A percentile compares a stretch with the other conserved stretches of the same genome.
Conservation (phyloP, 2,113 vertebrate genomes). For the Siniperca knerii region DNA sequence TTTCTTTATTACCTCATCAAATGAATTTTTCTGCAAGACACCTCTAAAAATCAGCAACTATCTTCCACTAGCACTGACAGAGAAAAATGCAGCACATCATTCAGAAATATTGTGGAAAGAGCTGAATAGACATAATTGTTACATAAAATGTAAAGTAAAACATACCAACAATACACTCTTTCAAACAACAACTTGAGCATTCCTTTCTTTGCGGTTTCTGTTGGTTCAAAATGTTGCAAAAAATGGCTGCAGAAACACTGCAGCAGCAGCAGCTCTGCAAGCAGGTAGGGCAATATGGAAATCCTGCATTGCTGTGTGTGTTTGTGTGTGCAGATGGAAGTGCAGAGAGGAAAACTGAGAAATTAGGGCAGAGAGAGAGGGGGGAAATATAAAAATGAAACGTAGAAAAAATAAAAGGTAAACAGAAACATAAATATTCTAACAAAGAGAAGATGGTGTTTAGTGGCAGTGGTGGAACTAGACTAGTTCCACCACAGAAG, state of each 20-base stretch:
- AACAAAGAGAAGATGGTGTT: slow-evolving; percentile 28
- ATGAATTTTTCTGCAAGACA: not conserved
- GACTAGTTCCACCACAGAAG: slow-evolving; percentile 14
- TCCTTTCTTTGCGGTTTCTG: not conserved
- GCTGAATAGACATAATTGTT: not conserved
- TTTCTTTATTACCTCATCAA: not conserved
- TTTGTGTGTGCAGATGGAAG: slow-evolving; percentile 22
- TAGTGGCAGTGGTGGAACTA: too few relatives aligned
- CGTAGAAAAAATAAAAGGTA: slow-evolving; percentile 35
- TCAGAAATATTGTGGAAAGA: not conserved
- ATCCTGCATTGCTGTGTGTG: slow-evolving; percentile 20
- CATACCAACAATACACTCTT: not conserved
- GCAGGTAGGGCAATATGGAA: slow-evolving; percentile 43
- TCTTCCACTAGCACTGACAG: not conserved
- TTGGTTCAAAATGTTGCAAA: not conserved
- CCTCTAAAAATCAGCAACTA: not conserved
- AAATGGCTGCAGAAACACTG: slow-evolving; percentile 25
- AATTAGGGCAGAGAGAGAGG: slow-evolving; percentile 54
- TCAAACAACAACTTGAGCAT: not conserved
- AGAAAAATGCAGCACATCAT: not conserved
- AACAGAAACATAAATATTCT: slow-evolving; percentile 56
- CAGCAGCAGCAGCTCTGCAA: slow-evolving; percentile 32
- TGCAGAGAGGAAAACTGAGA: slow-evolving; percentile 32
- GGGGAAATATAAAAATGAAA: slow-evolving; percentile 34
- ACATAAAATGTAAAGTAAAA: not conserved